Percentiles rank a stretch among this genome's conserved stretches.
Conservation (phyloP, 2,113 vertebrate genomes). For the Paradoxurus hermaphroditus region DNA sequence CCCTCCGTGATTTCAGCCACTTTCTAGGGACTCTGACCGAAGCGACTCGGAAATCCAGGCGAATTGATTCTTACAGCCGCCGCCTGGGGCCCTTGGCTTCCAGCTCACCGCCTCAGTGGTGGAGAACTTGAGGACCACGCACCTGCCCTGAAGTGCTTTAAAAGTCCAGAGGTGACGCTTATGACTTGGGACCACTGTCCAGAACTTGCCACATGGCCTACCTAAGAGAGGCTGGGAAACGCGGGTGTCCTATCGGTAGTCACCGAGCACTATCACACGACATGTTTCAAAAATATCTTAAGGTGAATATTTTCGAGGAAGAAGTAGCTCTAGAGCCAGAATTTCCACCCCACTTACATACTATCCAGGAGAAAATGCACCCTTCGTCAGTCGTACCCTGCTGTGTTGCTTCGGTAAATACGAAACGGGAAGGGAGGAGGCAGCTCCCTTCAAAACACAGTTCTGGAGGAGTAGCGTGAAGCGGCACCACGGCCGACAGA, state of each 20-base stretch:
- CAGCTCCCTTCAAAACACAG: neutral
- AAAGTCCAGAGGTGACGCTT: neutral
- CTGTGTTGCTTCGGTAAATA: neutral
- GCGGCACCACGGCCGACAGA: neutral
- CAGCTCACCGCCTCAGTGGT: too few relatives aligned
- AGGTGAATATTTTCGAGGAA: neutral
- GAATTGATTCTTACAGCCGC: neutral
- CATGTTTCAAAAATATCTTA: neutral
- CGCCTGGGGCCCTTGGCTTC: rapidly evolving
- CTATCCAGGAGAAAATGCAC: neutral
- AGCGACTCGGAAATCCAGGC: neutral
- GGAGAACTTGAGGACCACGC: rapidly evolving
- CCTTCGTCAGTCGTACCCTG: neutral
- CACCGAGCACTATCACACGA: neutral
- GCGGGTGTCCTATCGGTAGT: neutral
- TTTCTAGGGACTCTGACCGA: neutral
- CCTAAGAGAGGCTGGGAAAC: neutral
- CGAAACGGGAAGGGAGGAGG: too few relatives aligned
- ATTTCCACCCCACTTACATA: neutral
- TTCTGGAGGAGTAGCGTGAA: neutral
- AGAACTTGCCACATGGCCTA: neutral
- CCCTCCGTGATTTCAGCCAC: neutral
- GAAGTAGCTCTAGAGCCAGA: neutral
- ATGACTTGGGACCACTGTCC: neutral
- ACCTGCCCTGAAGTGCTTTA: neutral